A percentile compares a stretch with the other conserved stretches of the same genome.
Evolutionary conservation across 2,113 vertebrate species (phyloP).

Genomic region (Polyodon spathula): DNA sequence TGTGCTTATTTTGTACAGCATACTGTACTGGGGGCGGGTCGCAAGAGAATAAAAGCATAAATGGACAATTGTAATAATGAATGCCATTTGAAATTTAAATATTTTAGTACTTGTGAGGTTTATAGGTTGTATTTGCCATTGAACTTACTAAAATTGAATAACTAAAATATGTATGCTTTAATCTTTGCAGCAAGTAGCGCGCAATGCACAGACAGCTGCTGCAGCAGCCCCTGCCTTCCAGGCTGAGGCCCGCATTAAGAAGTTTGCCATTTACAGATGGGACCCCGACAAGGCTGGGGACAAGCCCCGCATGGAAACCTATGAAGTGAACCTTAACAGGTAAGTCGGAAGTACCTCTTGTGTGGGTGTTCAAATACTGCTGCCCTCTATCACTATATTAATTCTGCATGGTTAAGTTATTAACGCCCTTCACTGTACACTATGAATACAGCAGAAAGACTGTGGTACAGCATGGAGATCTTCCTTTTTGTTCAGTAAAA

Average conservation of each 20-base stretch:
- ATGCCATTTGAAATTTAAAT: no score
- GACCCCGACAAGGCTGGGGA: constrained; percentile 84
- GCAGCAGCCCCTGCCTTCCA: constrained; percentile 34
- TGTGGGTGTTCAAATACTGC: not conserved
- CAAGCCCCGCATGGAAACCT: constrained; percentile 88
- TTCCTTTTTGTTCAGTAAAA: no score
- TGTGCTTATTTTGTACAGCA: no score
- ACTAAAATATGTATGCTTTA: not conserved
- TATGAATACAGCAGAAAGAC: no score
- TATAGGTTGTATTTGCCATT: not conserved
- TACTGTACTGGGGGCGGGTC: no score
- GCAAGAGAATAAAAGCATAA: no score
- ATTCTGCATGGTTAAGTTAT: no score
- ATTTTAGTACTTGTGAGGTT: not conserved
- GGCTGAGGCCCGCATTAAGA: constrained; percentile 64
- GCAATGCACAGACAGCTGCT: constrained; percentile 63
- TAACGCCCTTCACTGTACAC: no score
- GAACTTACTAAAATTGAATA: not conserved
- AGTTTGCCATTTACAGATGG: constrained; percentile 90
- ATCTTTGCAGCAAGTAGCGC: constrained; percentile 43
- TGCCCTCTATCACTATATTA: not conserved
- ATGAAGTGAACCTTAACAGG: constrained; percentile 82
- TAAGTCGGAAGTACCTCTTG: constrained; percentile 39
- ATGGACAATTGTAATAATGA: no score
- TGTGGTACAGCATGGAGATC: no score